Evolutionary conservation across 2,113 vertebrate genomes (phyloP), one percentile per base, ranked within the genome.

Genomic region (Empidonax alnorum): DNA sequence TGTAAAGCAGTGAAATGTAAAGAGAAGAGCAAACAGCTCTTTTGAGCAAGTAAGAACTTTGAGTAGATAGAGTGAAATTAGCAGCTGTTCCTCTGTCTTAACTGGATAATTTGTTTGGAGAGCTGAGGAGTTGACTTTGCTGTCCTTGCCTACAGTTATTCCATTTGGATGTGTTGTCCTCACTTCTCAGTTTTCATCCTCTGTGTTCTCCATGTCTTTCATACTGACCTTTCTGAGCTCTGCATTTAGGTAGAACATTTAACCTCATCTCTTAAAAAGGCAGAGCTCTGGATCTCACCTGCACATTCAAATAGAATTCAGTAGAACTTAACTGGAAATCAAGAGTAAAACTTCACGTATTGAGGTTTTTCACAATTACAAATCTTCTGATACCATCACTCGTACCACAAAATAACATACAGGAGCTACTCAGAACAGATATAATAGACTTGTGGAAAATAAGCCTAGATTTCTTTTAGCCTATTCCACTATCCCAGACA

Each of bases 171-270:
- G 6, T 0, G 0, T 14, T 76, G 47, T 84, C 73, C 66, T 80
- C 23, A 5, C 49, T 52, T 63, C 91, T 93, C 77, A 74, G 59
- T 55, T 95, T 94, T 94, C 94, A 74, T 41, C 39, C 55, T 37
- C 22, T 1, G 3, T 49, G 37, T 31, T 62, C 55, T 62, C 62
- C 4, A 1, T 63, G 35, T 82, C 74, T 93, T 95, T 93, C 21
- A 53, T 23, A 14, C 11, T 65, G 66, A 82, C 90, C 87, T 90
- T 75, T 74, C 74, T 22, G 49, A 82, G 61, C 27, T 68, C 52
- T 25, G 9, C 44, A 6, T 75, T 82, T n/a, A 44, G 30, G 35
- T 30, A 68, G 7, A 76, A 55, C 4, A 3, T 76, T 89, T 59
- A 72, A 37, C 31, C 42, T n/a, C 12, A 1, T 79, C 53, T 20